Percentiles rank a stretch among this genome's conserved stretches.
Conservation (phyloP, 30 jellyfish, hydroid and myxozoan species). For the Mastigias papua region DNA sequence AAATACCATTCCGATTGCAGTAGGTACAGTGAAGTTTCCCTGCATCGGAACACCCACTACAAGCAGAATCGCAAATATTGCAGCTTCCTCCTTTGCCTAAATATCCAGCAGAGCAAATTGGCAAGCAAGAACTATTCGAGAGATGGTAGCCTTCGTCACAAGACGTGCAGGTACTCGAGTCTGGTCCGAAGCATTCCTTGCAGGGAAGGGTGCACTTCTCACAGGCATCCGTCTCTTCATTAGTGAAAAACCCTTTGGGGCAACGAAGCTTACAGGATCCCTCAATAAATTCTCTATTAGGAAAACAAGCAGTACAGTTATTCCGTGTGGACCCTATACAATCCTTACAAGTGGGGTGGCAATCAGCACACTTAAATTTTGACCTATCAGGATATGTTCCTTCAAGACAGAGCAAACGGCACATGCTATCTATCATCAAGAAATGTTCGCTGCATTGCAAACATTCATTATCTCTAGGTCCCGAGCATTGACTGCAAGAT, state of each 20-base stretch:
- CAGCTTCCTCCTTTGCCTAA: not conserved
- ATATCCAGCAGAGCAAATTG: constrained; percentile 46
- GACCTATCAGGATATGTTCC: constrained; percentile 39
- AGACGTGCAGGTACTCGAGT: not conserved
- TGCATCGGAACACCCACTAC: constrained; percentile 32
- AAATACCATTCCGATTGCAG: constrained; percentile 31
- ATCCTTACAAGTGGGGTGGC: constrained; percentile 61
- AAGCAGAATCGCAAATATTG: constrained; percentile 28
- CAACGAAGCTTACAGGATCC: constrained; percentile 47
- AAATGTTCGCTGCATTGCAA: constrained; percentile 50
- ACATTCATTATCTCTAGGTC: constrained; percentile 44
- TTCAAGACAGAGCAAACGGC: constrained; percentile 44
- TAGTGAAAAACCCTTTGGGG: constrained; percentile 35
- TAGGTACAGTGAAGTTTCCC: constrained; percentile 31
- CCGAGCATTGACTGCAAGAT: constrained; percentile 67
- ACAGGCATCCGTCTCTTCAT: constrained; percentile 23
- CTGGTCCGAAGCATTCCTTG: constrained; percentile 41
- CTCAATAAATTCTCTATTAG: not conserved
- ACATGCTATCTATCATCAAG: constrained; percentile 33
- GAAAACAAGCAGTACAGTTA: constrained; percentile 63
- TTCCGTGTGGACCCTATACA: constrained; percentile 52
- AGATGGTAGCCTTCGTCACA: constrained; percentile 37
- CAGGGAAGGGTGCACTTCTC: constrained; percentile 21
- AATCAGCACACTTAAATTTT: constrained; percentile 14
- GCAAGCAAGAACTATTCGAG: constrained; percentile 21